Evolutionary conservation across 2,888 invertebrate genomes (phyloP).

Genomic region (Bembecia ichneumoniformis): DNA sequence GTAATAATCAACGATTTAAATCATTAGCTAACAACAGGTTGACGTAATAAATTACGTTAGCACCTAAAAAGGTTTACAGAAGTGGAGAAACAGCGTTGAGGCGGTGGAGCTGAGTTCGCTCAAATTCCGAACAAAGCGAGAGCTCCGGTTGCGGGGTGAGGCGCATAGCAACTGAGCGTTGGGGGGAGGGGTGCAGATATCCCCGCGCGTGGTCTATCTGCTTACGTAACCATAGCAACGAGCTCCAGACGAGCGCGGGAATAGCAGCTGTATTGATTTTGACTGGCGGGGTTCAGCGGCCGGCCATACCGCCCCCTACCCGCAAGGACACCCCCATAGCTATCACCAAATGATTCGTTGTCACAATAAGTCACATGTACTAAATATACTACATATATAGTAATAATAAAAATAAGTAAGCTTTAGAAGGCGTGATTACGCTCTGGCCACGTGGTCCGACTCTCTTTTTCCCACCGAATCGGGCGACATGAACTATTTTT

Average conservation of each 20-base stretch:
- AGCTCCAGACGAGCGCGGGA: constrained; percentile 50
- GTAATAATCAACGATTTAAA: no score
- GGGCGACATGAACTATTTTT: no score
- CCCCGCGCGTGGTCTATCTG: constrained; percentile 32
- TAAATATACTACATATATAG: no score
- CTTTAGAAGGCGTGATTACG: no score
- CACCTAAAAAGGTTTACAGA: neutral
- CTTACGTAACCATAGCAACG: constrained; percentile 60
- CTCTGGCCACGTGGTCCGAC: no score
- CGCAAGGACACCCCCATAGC: neutral
- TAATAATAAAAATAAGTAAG: no score
- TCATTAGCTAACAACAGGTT: neutral
- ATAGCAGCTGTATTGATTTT: constrained; percentile 75
- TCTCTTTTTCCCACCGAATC: no score
- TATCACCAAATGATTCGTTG: neutral
- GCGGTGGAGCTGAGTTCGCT: neutral
- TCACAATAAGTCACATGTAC: neutral
- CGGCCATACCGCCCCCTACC: constrained; percentile 33
- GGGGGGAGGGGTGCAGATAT: constrained; percentile 15
- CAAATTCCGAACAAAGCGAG: neutral
- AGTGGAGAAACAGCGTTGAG: neutral
- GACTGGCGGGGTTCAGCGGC: constrained; percentile 61
- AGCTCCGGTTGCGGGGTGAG: neutral
- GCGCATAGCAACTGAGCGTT: constrained; percentile 4
- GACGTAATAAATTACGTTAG: neutral